phyloP scores from a whole-genome alignment of 2,113 vertebrate genomes.

The Isichthys henryi region DNA sequence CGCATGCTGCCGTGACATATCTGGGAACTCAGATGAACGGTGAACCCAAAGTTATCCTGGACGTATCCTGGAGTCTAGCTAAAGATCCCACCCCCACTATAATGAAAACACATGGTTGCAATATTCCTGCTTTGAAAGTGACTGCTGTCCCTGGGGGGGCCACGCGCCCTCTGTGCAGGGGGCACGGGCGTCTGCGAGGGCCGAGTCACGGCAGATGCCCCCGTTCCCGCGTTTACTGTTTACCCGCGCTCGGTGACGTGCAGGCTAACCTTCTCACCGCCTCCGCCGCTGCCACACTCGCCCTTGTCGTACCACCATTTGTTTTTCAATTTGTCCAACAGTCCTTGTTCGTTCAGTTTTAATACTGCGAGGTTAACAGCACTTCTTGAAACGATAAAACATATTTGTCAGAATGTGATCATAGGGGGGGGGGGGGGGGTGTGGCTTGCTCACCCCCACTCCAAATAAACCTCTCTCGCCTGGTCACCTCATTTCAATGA shows the following conservation, averaged over 20 bases:
- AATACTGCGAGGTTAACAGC: constrained; percentile 99
- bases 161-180: constrained; percentile 5
- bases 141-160: constrained; percentile 50
- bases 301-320: constrained; percentile 99
- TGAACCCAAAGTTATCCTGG: constrained; percentile 78
- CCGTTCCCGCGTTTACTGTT: constrained; percentile 84
- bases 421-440: constrained; percentile 52
- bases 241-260: constrained; percentile 93
- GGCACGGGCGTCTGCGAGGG: background rate
- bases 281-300: constrained; percentile 99
- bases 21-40: constrained; percentile 69
- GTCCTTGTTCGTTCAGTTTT: constrained; percentile 99
- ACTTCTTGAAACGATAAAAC: constrained; percentile 99
- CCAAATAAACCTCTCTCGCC: constrained; percentile 82
- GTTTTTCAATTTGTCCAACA: constrained; percentile 99
- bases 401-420: constrained; percentile 92
- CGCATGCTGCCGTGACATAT: constrained; percentile 85
- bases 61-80: background rate
- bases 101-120: constrained; percentile 39
- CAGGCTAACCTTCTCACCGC: constrained; percentile 99
- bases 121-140: constrained; percentile 88
- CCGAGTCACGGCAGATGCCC: constrained; percentile 85
- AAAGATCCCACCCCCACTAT: background rate
- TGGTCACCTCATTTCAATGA: constrained; percentile 38
- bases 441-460: constrained; percentile 59